These are phyloP conservation scores for Parasteatoda lunata DNA, from an alignment of 2,888 invertebrate genomes.

Conservation along the genomic window DNA sequence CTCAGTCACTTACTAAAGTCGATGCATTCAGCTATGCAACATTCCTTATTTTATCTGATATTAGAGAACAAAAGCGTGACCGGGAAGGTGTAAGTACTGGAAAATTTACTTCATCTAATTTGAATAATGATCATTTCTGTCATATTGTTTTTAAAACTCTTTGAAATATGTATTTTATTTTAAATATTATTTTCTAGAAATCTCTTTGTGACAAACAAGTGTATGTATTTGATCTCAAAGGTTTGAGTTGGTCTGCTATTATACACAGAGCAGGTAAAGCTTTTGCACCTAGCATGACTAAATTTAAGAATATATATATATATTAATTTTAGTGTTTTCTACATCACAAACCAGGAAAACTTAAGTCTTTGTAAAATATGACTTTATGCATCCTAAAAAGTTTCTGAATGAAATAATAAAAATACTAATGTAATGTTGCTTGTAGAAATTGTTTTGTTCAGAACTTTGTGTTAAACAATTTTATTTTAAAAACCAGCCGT, in stretches of 20 bases:
- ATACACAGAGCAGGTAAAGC: slow-evolving; percentile 45
- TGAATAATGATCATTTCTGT: not conserved
- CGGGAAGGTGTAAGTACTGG: slow-evolving; percentile 35
- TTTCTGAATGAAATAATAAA: too few species aligned
- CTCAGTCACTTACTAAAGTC: slow-evolving; percentile 20
- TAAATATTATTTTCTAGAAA: slow-evolving; percentile 14
- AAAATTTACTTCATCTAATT: not conserved
- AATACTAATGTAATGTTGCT: too few species aligned
- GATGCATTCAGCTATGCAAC: slow-evolving; percentile 39
- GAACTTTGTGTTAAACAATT: too few species aligned
- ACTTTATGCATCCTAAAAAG: too few species aligned
- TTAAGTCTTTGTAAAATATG: too few species aligned
- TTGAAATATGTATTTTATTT: not conserved
- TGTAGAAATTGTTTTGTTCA: too few species aligned
- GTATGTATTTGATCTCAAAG: slow-evolving; percentile 57
- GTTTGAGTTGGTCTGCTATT: slow-evolving; percentile 39
- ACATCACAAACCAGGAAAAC: too few species aligned
- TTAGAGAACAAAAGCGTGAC: slow-evolving; percentile 24
- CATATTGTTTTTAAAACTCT: not conserved
- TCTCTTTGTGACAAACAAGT: slow-evolving; percentile 43
- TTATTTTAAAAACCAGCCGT: too few species aligned
- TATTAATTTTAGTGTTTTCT: too few species aligned
- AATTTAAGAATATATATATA: too few species aligned
- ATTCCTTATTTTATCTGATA: slow-evolving; percentile 16
- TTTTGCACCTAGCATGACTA: too few species aligned